A percentile compares a stretch with the other conserved stretches of the same genome.
These are phyloP conservation scores for Arge pagana DNA, from an alignment of 2,888 invertebrate species.

Conservation along the genomic window DNA sequence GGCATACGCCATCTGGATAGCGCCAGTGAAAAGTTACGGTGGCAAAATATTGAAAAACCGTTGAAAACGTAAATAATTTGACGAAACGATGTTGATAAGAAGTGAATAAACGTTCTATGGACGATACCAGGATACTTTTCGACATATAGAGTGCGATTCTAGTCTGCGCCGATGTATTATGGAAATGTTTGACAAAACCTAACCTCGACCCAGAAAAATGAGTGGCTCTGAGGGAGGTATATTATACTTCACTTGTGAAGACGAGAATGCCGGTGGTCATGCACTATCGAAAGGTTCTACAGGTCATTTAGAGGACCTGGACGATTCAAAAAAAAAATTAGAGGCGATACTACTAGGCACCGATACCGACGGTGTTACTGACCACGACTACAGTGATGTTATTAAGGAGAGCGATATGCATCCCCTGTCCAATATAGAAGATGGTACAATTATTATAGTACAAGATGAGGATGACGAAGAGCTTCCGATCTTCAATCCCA, in stretches of 20 bases:
- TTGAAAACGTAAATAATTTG: constrained; percentile 21
- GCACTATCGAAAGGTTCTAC: constrained; percentile 8
- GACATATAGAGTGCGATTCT: constrained; percentile 14
- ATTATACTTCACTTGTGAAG: constrained; percentile 20
- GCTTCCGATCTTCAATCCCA: background rate
- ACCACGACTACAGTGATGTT: constrained; percentile 14
- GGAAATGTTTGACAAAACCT: constrained; percentile 16
- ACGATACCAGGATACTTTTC: constrained; percentile 4
- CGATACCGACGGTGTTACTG: background rate
- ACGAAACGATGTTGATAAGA: background rate
- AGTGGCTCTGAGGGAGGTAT: constrained; percentile 24
- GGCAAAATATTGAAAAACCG: constrained; percentile 39
- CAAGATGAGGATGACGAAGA: background rate
- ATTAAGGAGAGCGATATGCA: constrained; percentile 7
- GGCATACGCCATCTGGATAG: constrained; percentile 48
- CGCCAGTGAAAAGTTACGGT: constrained; percentile 38
- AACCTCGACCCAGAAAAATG: constrained; percentile 29
- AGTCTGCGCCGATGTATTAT: constrained; percentile 9
- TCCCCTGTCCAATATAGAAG: constrained; percentile 4
- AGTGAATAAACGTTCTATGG: constrained; percentile 20
- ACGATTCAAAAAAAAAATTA: background rate
- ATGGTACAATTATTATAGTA: constrained; percentile 16
- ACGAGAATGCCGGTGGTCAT: constrained; percentile 11
- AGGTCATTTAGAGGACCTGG: constrained; percentile 1
- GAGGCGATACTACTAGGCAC: too few relatives aligned